Base-by-base conservation (phyloP, 2,888 invertebrate genomes). In the Ichneumoninae sp. region DNA sequence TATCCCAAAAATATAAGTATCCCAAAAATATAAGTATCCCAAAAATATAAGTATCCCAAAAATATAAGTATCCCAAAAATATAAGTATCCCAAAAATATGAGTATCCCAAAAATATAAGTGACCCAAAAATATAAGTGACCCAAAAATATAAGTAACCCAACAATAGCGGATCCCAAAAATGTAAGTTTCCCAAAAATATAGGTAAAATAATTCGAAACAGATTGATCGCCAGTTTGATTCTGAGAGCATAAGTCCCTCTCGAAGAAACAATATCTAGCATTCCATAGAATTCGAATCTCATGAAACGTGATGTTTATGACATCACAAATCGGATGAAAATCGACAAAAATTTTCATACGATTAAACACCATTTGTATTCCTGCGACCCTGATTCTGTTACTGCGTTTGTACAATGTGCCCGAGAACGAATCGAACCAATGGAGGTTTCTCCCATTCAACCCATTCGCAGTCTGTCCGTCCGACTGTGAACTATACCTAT, bases 351-450 rank as follows among this genome's bases (percentile, higher is more conserved):
- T 54, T 19, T 54, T n/a, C 36, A 3, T 47, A 16, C 52, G 68
- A 65, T 52, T 54, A 36, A 36, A 50, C 57, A 16, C 77, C n/a
- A 26, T 13, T 36, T 10, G 10, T 7, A 69, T 57, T 47, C 44
- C 44, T 47, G 44, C 16, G 44, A 47, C 3, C 44, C 44, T 47
- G 1, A 47, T 47, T 16, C 5, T 47, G 16, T 47, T 16, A 16
- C 44, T 47, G 44, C 10, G 44, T 3, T 47, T 16, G 44, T 47
- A 47, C 44, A 47, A 47, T 47, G 16, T 6, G 10, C 10, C 22
- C 10, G 22, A n/a, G 40, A 69, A 78, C 44, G 30, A 68, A n/a
- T 54, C 19, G 19, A 7, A 8, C 16, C 19, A 3, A 16, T 62
- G 2, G 62, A 26, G 57, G 8, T 26, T 3, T 57, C 22, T 57